These are phyloP conservation scores for Collichthys lucidus DNA, from an alignment of 2,113 vertebrate genomes.

Conservation along the genomic window DNA sequence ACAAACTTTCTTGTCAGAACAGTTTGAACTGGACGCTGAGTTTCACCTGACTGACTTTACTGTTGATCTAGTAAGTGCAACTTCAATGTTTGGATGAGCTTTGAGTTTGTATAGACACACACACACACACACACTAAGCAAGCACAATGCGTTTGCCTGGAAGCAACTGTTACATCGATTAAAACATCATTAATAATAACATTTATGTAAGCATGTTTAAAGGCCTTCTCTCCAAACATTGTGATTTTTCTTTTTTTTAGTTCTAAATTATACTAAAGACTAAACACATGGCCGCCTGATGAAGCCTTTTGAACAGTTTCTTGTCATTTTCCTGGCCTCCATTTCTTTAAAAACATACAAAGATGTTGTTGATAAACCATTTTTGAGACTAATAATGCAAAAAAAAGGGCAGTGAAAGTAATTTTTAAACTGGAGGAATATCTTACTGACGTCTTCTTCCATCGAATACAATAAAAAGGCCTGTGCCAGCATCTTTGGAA, in stretches of 20 bases:
- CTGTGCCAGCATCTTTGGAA: not conserved
- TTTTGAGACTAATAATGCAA: not conserved
- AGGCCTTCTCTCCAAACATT: too few relatives aligned
- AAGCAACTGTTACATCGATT: not conserved
- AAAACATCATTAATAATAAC: not conserved
- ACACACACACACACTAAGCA: not conserved
- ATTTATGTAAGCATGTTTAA: not conserved
- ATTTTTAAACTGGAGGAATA: not conserved
- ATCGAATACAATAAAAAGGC: not conserved
- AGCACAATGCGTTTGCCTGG: not conserved
- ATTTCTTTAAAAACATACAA: too few relatives aligned
- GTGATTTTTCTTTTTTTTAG: too few relatives aligned
- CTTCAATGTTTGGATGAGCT: not conserved
- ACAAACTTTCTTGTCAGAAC: constrained; percentile 22
- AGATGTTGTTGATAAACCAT: too few relatives aligned
- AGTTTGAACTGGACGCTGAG: not conserved
- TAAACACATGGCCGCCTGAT: too few relatives aligned
- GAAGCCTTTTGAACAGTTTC: too few relatives aligned
- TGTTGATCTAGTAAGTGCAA: constrained; percentile 14
- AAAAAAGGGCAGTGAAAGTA: not conserved
- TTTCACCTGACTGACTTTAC: constrained; percentile 21
- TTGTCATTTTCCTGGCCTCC: not conserved
- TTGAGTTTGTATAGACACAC: not conserved
- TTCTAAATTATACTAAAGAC: too few relatives aligned
- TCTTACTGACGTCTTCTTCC: not conserved